A percentile compares a stretch with the other conserved stretches of the same genome.
phyloP scores from a whole-genome alignment of 2,113 vertebrate species.

The Motacilla alba region DNA sequence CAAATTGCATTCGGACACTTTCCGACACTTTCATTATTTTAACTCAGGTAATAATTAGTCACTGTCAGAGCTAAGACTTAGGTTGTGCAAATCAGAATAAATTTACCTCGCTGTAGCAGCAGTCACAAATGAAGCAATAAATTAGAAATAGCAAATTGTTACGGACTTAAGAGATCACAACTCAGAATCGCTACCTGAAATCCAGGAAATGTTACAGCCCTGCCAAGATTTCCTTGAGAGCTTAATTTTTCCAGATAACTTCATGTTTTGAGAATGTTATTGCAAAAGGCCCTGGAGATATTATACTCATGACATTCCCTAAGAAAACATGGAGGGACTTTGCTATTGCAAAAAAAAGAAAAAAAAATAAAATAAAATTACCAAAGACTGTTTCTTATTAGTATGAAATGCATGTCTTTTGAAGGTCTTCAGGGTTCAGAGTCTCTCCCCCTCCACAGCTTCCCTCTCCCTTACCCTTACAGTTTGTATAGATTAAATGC shows the following conservation, averaged over 20 bases:
- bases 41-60: slow-evolving; percentile 90
- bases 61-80: slow-evolving; percentile 84
- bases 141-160: slow-evolving; percentile 87
- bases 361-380: background rate
- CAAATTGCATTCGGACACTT: slow-evolving; percentile 89
- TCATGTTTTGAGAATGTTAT: background rate
- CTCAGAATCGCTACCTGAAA: slow-evolving; percentile 75
- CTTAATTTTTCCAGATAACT: slow-evolving; percentile 73
- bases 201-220: slow-evolving; percentile 62
- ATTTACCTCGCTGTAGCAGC: slow-evolving; percentile 83
- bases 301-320: background rate
- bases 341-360: background rate
- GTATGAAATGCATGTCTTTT: slow-evolving; percentile 60
- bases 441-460: slow-evolving; percentile 26
- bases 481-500: slow-evolving; percentile 67
- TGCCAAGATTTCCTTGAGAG: slow-evolving; percentile 70
- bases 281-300: slow-evolving; percentile 32
- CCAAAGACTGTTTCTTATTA: slow-evolving; percentile 12
- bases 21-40: slow-evolving; percentile 90
- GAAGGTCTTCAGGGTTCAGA: slow-evolving; percentile 67
- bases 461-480: slow-evolving; percentile 50
- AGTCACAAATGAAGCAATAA: slow-evolving; percentile 90
- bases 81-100: slow-evolving; percentile 89
- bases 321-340: background rate
- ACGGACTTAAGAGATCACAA: slow-evolving; percentile 80